A percentile compares a stretch with the other conserved stretches of the same genome.
Conservation (phyloP, 1,140 invertebrate genomes). For the Procambarus virginalis region DNA sequence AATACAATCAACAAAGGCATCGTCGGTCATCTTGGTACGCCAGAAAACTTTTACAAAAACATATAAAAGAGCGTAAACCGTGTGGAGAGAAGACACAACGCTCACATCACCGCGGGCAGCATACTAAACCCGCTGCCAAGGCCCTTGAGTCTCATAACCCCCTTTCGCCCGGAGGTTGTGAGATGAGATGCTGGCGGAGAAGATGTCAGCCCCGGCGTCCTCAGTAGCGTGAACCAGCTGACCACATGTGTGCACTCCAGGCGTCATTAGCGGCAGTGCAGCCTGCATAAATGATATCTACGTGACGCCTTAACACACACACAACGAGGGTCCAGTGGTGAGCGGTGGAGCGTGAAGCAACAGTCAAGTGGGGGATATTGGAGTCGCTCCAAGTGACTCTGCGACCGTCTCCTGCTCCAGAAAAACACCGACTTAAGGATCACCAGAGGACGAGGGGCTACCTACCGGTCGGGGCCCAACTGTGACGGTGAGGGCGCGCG, state of each 20-base stretch:
- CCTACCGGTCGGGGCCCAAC: no score
- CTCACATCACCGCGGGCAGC: neutral
- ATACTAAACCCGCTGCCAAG: neutral
- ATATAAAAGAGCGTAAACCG: slow-evolving; percentile 3
- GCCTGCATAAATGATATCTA: slow-evolving; percentile 5
- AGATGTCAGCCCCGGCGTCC: slow-evolving; percentile 47
- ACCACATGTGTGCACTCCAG: slow-evolving; percentile 62
- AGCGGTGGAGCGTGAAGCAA: no score
- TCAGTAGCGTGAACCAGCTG: slow-evolving; percentile 49
- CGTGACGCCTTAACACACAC: neutral
- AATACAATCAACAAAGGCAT: slow-evolving; percentile 8
- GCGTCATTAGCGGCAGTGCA: slow-evolving; percentile 16
- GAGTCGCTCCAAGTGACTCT: no score
- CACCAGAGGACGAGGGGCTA: no score
- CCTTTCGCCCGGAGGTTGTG: slow-evolving; percentile 54
- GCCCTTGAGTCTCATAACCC: slow-evolving; percentile 24
- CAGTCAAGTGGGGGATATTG: no score
- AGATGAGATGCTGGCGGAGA: slow-evolving; percentile 52
- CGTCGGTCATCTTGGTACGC: neutral
- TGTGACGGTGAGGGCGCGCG: no score
- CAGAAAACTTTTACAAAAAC: neutral
- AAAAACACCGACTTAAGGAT: no score
- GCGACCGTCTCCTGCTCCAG: no score
- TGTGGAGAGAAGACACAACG: neutral
- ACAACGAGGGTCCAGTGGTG: no score